Evolutionary conservation across 2,888 invertebrate species (phyloP), one percentile per base, ranked within the genome.

Genomic region (Arrhopalites spinosus): DNA sequence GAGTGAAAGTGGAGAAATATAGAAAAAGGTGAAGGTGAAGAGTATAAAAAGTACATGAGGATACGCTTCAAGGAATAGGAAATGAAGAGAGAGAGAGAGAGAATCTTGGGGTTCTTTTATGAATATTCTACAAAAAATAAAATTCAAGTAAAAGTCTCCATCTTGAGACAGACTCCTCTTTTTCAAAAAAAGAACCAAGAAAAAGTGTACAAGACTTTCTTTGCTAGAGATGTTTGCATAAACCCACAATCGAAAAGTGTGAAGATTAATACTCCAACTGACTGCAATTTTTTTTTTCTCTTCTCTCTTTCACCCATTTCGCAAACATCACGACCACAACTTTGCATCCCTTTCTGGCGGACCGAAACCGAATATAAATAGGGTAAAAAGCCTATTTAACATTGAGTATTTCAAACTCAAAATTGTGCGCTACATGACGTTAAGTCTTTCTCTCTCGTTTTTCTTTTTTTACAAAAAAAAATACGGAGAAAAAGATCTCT

Each of bases 191-290:
- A 50, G 50, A 50, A n/a, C n/a, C n/a, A n/a, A n/a, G n/a, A n/a
- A n/a, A n/a, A n/a, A n/a, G n/a, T n/a, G n/a, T n/a, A n/a, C n/a
- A n/a, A n/a, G 17, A 15, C 36, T 15, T n/a, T n/a, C 36, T 64
- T 45, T 43, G 20, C 17, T 11, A 20, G 29, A 1, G 29, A n/a
- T 69, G 69, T 69, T 69, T 69, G 69, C 69, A 69, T 69, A 69
- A 69, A 69, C 47, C n/a, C 53, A 53, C 27, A 69, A 69, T 69
- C 50, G 53, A 69, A 53, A 69, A 53, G 11, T 50, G 69, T n/a
- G n/a, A 53, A 69, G 53, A 69, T 69, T 69, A 69, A 69, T 69
- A 69, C 69, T 27, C 47, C n/a, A n/a, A n/a, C n/a, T n/a, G 50
- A 50, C 23, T 47, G 53, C 29, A 50, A 69, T 69, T 69, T 69